Percentiles rank a stretch among this genome's conserved stretches.
These are phyloP conservation scores for Solea solea DNA, from an alignment of 2,113 vertebrate genomes.

Conservation along the genomic window DNA sequence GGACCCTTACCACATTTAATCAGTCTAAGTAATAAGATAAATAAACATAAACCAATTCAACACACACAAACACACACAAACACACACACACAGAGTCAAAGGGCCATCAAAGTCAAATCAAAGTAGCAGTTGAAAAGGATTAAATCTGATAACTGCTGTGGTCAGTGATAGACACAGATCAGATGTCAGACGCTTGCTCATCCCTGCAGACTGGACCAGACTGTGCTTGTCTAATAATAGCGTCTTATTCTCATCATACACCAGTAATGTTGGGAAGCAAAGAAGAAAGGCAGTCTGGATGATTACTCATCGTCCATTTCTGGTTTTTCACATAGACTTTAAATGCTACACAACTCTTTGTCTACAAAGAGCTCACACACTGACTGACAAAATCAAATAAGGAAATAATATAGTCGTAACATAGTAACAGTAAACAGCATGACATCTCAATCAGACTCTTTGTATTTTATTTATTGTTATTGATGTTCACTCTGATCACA, in stretches of 20 bases:
- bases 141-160: constrained; percentile 4
- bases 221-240: constrained; percentile 46
- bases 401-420: too few species aligned
- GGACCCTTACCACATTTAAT: too few species aligned
- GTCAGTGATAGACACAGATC: constrained; percentile 20
- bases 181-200: constrained; percentile 26
- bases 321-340: too few species aligned
- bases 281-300: neutral
- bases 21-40: too few species aligned
- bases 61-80: neutral
- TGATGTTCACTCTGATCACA: constrained; percentile 1
- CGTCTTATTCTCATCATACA: constrained; percentile 3
- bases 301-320: neutral
- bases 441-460: too few species aligned
- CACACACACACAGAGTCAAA: constrained; percentile 1
- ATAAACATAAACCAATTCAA: neutral
- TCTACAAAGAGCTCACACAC: too few species aligned
- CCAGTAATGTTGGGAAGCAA: constrained; percentile 4
- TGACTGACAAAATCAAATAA: too few species aligned
- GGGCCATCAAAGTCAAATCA: neutral
- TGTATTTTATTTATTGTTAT: neutral
- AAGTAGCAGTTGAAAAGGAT: neutral
- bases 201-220: constrained; percentile 2
- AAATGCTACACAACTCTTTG: too few species aligned
- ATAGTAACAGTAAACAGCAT: too few species aligned